Evolutionary conservation across 2,113 vertebrate genomes (phyloP).

Genomic region (Mesembrinibis cayennensis): DNA sequence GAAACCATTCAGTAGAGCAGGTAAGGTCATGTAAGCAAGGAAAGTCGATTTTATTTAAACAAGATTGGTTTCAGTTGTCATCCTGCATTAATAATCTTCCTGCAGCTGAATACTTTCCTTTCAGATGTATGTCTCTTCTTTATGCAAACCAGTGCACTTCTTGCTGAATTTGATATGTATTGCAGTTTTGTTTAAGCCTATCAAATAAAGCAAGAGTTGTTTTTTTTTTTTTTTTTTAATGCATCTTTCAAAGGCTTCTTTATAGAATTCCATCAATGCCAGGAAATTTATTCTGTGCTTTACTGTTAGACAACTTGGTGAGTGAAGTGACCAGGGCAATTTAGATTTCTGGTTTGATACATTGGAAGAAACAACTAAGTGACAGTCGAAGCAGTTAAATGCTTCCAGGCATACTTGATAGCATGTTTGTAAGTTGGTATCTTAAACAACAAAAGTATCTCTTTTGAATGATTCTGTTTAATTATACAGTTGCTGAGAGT

Average conservation of each 20-base stretch:
- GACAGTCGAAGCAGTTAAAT: not conserved
- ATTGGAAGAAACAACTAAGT: not conserved
- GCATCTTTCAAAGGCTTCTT: not conserved
- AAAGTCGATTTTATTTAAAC: not conserved
- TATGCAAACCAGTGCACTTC: not conserved
- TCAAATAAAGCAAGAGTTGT: not conserved
- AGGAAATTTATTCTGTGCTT: not conserved
- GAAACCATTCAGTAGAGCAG: not conserved
- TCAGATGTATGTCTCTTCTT: not conserved
- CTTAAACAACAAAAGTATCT: not conserved
- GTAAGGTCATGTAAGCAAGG: not conserved
- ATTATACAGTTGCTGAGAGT: not conserved
- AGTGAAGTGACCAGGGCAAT: not conserved
- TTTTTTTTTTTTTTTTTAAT: not conserved
- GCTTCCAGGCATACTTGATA: not conserved
- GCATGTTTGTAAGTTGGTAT: not conserved
- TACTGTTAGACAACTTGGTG: not conserved
- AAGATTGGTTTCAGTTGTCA: not conserved
- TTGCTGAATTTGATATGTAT: not conserved
- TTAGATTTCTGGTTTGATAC: not conserved
- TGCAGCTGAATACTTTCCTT: not conserved
- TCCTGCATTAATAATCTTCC: not conserved
- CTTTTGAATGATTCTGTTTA: not conserved
- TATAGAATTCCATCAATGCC: not conserved
- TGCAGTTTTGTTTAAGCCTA: not conserved